Evolutionary conservation across 2,797 vertebrate genomes (phyloP).

Genomic region (Semaprochilodus insignis): DNA sequence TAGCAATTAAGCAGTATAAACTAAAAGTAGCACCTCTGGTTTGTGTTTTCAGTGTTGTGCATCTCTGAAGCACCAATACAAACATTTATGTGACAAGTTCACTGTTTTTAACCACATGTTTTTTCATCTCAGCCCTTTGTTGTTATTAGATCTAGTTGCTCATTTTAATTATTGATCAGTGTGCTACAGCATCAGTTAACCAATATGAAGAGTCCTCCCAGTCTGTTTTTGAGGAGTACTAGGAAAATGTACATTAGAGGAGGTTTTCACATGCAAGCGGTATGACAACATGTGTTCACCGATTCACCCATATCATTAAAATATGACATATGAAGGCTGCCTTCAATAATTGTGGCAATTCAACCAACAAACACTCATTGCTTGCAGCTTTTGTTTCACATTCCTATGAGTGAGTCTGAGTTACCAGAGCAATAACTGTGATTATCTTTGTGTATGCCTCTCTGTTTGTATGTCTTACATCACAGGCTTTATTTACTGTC

Average conservation of each 20-base stretch:
- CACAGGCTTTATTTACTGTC: not conserved
- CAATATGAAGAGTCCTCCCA: not conserved
- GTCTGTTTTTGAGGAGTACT: not conserved
- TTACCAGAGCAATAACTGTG: not conserved
- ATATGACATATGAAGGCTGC: not conserved
- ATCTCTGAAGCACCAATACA: not conserved
- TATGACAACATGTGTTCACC: not conserved
- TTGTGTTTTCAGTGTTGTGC: not conserved
- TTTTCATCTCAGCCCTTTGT: not conserved
- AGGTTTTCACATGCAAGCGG: not conserved
- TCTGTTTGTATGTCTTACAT: not conserved
- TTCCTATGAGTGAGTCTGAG: not conserved
- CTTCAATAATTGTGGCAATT: not conserved
- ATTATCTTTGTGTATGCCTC: not conserved
- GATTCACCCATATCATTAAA: not conserved
- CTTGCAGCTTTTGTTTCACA: not conserved
- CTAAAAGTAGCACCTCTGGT: not conserved
- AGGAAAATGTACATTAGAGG: not conserved
- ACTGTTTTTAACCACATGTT: no score
- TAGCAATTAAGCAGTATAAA: not conserved
- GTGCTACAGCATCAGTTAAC: no score
- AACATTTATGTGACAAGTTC: not conserved
- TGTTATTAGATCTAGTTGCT: not conserved
- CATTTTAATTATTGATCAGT: not conserved
- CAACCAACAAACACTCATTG: not conserved